A percentile compares a stretch with the other conserved stretches of the same genome.
Conservation (phyloP, 2,888 invertebrate genomes). For the Hemicrepidius hirtus region DNA sequence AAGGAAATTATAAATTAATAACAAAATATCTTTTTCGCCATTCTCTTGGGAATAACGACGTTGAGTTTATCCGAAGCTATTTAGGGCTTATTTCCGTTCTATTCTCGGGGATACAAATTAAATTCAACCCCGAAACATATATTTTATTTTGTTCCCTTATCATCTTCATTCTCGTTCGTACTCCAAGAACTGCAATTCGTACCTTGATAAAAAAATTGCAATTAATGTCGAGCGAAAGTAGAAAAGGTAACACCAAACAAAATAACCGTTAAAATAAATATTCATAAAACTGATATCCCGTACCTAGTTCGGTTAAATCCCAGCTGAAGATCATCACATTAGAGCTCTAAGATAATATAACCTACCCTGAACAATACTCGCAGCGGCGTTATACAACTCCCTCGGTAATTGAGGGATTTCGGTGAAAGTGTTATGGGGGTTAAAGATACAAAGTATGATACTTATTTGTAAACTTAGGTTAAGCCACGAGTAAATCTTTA, state of each 20-base stretch:
- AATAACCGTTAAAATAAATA: constrained; percentile 24
- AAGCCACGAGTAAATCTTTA: constrained; percentile 31
- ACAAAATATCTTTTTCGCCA: constrained; percentile 19
- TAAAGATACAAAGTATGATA: constrained; percentile 40
- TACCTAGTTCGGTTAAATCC: constrained; percentile 26
- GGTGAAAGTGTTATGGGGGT: constrained; percentile 37
- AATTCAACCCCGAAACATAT: constrained; percentile 34
- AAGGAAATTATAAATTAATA: constrained; percentile 34
- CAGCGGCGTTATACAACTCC: constrained; percentile 30
- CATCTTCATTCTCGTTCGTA: not conserved
- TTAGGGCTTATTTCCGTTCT: constrained; percentile 50
- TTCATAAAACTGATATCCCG: constrained; percentile 25
- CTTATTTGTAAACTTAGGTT: constrained; percentile 31
- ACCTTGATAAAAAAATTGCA: constrained; percentile 5
- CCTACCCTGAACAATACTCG: constrained; percentile 34
- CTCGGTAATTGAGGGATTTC: constrained; percentile 44
- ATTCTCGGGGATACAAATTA: constrained; percentile 51
- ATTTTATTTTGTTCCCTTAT: constrained; percentile 9
- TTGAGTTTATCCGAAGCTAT: constrained; percentile 46
- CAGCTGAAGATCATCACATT: constrained; percentile 25
- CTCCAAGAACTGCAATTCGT: not conserved
- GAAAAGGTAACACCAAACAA: not conserved
- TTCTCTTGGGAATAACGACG: constrained; percentile 35
- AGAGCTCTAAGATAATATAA: constrained; percentile 29
- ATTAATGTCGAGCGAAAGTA: not conserved